Percentiles rank a stretch among this genome's conserved stretches.
These are phyloP conservation scores for Mionectes olivaceus DNA, from an alignment of 2,797 vertebrate genomes.

Conservation along the genomic window DNA sequence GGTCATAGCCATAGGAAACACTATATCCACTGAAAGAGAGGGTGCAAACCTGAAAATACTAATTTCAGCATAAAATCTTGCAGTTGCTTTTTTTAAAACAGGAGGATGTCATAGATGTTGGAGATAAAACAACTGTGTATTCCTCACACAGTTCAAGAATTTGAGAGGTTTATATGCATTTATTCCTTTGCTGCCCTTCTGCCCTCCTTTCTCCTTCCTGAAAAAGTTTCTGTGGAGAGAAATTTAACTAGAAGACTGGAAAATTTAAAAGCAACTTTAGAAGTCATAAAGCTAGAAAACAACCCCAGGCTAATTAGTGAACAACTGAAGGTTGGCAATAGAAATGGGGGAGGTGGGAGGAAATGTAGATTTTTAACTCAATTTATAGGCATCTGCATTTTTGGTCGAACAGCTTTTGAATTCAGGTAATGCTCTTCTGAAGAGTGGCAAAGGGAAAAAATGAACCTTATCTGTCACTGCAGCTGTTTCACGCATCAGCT, in stretches of 20 bases:
- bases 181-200: not conserved
- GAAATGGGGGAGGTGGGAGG: accelerated
- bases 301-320: not conserved
- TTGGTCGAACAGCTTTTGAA: not conserved
- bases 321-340: accelerated
- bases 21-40: not conserved
- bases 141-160: not conserved
- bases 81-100: not conserved
- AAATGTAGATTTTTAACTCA: not conserved
- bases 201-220: not conserved
- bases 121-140: not conserved
- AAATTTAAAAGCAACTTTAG: not conserved
- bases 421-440: not conserved
- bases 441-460: not conserved
- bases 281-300: not conserved
- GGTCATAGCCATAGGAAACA: not conserved
- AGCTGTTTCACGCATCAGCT: accelerated
- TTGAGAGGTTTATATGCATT: not conserved
- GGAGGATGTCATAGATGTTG: not conserved
- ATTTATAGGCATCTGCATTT: not conserved
- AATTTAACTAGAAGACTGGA: not conserved
- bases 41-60: not conserved
- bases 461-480: accelerated
- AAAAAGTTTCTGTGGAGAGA: not conserved
- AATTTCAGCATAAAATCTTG: not conserved